Evolutionary conservation across 2,113 vertebrate species (phyloP).

Genomic region (Percopsis transmontana): DNA sequence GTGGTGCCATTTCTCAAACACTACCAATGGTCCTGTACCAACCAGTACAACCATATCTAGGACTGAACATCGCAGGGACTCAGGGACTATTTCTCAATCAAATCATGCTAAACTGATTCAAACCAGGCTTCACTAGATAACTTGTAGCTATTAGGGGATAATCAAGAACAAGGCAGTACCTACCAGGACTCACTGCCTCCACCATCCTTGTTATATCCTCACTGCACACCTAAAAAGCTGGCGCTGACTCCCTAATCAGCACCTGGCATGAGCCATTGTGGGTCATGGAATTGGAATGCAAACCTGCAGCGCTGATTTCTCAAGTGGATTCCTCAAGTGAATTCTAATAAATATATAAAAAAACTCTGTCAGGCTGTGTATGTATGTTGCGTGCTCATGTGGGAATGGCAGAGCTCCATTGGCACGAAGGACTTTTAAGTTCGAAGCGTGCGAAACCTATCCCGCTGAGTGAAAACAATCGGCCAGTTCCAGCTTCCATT

Average conservation of each 20-base stretch:
- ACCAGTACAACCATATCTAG: too few species aligned
- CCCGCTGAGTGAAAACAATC: conserved; percentile 68
- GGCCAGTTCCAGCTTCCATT: conserved; percentile 69
- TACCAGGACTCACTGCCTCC: background rate
- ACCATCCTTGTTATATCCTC: background rate
- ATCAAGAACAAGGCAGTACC: background rate
- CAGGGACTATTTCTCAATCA: too few species aligned
- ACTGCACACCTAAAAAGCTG: conserved; percentile 10
- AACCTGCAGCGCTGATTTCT: conserved; percentile 26
- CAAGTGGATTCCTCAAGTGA: conserved; percentile 29
- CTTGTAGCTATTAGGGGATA: background rate
- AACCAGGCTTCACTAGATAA: background rate
- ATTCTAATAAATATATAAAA: conserved; percentile 21
- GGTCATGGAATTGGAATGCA: conserved; percentile 21
- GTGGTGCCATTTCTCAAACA: too few species aligned
- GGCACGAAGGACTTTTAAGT: conserved; percentile 61
- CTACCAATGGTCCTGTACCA: too few species aligned
- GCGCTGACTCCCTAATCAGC: conserved; percentile 29
- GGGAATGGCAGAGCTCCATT: conserved; percentile 27
- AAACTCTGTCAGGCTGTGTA: background rate
- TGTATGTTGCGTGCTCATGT: background rate
- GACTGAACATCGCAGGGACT: too few species aligned
- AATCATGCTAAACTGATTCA: background rate
- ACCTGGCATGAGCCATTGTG: conserved; percentile 21
- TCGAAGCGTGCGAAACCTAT: conserved; percentile 65